Evolutionary conservation across 2,113 vertebrate genomes (phyloP).

Genomic region (Cathartes aura): DNA sequence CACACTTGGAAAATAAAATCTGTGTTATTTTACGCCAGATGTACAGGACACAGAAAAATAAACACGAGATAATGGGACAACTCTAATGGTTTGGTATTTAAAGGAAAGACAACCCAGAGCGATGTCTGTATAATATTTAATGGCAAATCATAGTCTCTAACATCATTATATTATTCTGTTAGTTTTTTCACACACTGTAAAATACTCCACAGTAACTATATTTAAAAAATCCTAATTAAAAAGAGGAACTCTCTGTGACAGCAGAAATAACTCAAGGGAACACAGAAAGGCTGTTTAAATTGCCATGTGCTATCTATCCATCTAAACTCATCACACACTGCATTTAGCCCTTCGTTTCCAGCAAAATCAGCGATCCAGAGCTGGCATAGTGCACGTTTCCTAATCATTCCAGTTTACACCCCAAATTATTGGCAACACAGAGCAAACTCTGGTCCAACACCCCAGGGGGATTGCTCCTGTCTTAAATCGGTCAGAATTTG

Average conservation of each 20-base stretch:
- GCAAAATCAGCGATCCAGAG: background rate
- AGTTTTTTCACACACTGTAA: conserved; percentile 19
- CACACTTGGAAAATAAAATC: conserved; percentile 14
- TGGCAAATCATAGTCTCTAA: conserved; percentile 24
- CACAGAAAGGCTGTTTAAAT: background rate
- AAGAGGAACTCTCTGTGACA: conserved; percentile 11
- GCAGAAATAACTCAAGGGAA: conserved; percentile 18
- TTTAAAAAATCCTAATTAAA: conserved; percentile 28
- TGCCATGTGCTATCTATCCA: background rate
- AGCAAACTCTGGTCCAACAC: background rate
- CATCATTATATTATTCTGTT: conserved; percentile 34
- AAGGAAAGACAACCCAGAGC: background rate
- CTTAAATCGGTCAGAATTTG: background rate
- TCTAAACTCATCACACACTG: background rate
- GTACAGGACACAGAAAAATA: conserved; percentile 1
- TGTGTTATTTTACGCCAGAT: background rate
- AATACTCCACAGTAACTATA: conserved; percentile 14
- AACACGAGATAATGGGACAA: background rate
- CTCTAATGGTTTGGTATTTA: background rate
- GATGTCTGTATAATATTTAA: conserved; percentile 32
- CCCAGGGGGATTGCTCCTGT: accelerated
- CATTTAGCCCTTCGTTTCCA: background rate
- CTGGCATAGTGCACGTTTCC: background rate
- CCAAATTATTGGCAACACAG: background rate
- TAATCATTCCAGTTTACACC: conserved; percentile 3